Evolutionary conservation across 2,113 vertebrate species (phyloP), one percentile per base, ranked within the genome.

Genomic region (Xenopus borealis): DNA sequence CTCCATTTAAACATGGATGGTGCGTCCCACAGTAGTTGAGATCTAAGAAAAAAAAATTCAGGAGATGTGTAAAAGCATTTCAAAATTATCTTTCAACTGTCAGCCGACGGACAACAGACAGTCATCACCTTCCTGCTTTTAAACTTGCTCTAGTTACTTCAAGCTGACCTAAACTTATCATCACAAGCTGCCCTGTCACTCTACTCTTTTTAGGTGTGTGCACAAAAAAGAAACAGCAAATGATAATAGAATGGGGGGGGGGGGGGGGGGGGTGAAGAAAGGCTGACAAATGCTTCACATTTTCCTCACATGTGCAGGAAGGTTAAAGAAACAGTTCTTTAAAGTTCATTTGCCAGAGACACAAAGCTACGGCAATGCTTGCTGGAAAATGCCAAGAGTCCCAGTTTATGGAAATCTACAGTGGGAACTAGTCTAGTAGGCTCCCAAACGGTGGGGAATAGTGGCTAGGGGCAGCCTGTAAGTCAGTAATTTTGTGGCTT

Each of bases 21-120:
- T 98, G 96, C 55, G 89, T 97, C 23, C 97, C 96, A 17, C 97
- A 98, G 86, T 98, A 98, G 82, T 98, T 98, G 80, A 98, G 89
- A 86, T 98, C 97, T 98, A 61, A 61, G 58, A 61, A 23, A 8
- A 61, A 19, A 61, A 66, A 23, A 20, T 0, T 33, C 57, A 66
- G 18, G 70, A 63, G 12, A 53, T 7, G 4, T 10, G 68, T 55
- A 55, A 47, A 40, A 65, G 0, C 20, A 30, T 23, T n/a, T 5
- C 33, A 30, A 5, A 12, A 46, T 10, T 30, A 57, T 27, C n/a
- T 30, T 12, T 20, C 69, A 40, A 16, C 14, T 71, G 81, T 71
- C 10, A 33, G 18, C 70, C 27, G 12, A n/a, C 47, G 55, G 19
- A n/a, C 57, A 64, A n/a, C 57, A 64, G 20, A 47, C 44, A 77